Conservation (phyloP, 2,113 vertebrate genomes). For the Gopherus flavomarginatus region DNA sequence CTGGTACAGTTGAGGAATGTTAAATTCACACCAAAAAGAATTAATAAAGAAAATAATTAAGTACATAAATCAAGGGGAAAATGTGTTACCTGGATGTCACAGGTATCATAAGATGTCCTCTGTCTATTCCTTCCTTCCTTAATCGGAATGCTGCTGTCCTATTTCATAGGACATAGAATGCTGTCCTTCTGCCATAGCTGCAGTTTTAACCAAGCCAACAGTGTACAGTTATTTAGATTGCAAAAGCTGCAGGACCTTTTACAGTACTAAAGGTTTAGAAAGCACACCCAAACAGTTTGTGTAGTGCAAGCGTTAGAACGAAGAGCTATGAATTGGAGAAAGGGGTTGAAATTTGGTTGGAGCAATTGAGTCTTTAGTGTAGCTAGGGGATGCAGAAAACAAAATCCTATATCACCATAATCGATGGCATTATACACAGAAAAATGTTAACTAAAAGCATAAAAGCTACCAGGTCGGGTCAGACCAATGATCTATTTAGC, state of each 20-base stretch:
- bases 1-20: neutral
- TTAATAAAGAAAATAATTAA: neutral
- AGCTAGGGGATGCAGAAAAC: neutral
- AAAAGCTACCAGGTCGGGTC: neutral
- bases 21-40: neutral
- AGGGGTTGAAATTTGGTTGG: fast-evolving
- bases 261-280: neutral
- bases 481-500: neutral
- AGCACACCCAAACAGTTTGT: neutral
- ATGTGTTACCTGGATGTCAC: neutral
- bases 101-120: neutral
- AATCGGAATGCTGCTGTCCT: neutral
- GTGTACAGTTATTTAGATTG: neutral
- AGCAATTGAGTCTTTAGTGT: neutral
- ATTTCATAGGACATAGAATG: neutral
- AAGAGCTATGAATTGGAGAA: neutral
- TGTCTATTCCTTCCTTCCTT: neutral
- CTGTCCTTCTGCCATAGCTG: neutral
- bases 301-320: neutral
- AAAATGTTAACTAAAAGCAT: neutral
- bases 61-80: neutral
- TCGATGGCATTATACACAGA: neutral
- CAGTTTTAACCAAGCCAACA: neutral
- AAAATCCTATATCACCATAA: neutral
- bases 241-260: neutral